A percentile compares a stretch with the other conserved stretches of the same genome.
These are phyloP conservation scores for Anisognathus igniventris DNA, from an alignment of 2,797 vertebrate genomes.

Conservation along the genomic window DNA sequence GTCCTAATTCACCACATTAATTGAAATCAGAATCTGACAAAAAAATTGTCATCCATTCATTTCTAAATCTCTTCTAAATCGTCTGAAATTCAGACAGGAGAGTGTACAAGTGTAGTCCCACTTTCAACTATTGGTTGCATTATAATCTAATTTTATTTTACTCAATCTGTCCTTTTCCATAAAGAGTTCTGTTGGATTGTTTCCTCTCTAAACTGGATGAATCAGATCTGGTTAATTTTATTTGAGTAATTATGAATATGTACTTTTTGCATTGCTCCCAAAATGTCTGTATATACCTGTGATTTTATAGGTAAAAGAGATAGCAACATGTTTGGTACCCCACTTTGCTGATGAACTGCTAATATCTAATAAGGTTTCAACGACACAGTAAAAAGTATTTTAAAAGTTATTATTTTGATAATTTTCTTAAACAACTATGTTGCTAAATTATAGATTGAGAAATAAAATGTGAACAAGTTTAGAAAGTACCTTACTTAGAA, in stretches of 20 bases:
- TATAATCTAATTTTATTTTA: not conserved
- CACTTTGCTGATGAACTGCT: not conserved
- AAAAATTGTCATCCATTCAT: not conserved
- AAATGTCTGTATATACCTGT: not conserved
- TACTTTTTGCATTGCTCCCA: not conserved
- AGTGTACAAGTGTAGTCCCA: not conserved
- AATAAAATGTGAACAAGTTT: not conserved
- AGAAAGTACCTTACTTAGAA: not conserved
- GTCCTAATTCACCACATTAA: not conserved
- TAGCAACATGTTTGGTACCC: not conserved
- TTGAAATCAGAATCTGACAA: not conserved
- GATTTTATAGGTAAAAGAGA: not conserved
- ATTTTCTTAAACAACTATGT: not conserved
- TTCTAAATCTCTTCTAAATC: not conserved
- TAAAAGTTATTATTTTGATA: not conserved
- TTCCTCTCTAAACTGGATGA: not conserved
- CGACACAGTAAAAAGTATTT: not conserved
- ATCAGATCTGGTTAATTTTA: not conserved
- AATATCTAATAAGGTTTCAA: not conserved
- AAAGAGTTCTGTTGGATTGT: not conserved
- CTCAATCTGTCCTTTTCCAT: not conserved
- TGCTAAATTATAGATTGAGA: not conserved
- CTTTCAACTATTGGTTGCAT: not conserved
- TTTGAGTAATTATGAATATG: not conserved
- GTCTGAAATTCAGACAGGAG: not conserved